These are phyloP conservation scores for Calidris pugnax DNA, from an alignment of 2,113 vertebrate genomes.

Conservation along the genomic window DNA sequence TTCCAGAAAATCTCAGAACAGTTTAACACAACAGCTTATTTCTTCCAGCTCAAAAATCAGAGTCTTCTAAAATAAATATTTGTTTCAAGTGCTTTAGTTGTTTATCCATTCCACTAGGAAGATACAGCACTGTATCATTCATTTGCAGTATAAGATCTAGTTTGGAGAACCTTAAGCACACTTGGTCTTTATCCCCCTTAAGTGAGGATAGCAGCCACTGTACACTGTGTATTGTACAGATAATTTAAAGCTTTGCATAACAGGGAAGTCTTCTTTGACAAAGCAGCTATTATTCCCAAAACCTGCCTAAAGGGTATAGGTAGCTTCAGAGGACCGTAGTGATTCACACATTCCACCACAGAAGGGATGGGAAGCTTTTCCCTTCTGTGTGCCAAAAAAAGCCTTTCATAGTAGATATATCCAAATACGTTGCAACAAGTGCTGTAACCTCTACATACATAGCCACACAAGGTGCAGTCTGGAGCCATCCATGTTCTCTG, in stretches of 20 bases:
- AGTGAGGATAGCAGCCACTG: not conserved
- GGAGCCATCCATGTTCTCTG: not conserved
- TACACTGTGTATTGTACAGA: not conserved
- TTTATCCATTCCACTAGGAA: not conserved
- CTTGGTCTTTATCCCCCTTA: not conserved
- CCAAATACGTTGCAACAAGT: fast-evolving
- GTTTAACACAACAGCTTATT: not conserved
- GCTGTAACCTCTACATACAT: not conserved
- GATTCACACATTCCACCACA: not conserved
- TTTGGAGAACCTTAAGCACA: not conserved
- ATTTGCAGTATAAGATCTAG: not conserved
- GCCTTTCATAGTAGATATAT: not conserved
- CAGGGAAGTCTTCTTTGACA: not conserved
- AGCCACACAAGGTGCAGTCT: not conserved
- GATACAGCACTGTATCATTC: not conserved
- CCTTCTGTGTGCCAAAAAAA: not conserved
- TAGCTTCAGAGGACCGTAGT: not conserved
- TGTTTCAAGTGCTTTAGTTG: not conserved
- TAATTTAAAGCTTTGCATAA: not conserved
- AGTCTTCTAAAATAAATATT: not conserved
- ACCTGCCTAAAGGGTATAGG: not conserved
- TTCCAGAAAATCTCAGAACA: not conserved
- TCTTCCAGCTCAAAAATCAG: not conserved
- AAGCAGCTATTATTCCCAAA: not conserved
- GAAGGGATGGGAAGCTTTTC: not conserved